A percentile compares a stretch with the other conserved stretches of the same genome.
Evolutionary conservation across 2,797 vertebrate genomes (phyloP).

Genomic region (Premnoplex brunnescens): DNA sequence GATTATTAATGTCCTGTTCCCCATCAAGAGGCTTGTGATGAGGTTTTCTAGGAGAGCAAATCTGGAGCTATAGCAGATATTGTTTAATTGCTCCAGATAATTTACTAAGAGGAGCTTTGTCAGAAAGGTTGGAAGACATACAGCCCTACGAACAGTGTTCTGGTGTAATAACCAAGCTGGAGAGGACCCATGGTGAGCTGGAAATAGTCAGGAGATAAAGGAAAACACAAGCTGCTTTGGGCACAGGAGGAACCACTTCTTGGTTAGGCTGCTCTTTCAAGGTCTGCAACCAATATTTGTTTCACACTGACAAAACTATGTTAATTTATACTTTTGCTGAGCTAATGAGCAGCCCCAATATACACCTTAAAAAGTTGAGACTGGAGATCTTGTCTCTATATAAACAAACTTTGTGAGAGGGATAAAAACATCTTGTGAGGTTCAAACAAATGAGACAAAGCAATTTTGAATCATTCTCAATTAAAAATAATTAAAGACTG

Average conservation of each 20-base stretch:
- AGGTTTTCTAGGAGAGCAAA: neutral
- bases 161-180: neutral
- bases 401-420: neutral
- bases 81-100: neutral
- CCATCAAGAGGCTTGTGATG: neutral
- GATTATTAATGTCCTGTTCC: neutral
- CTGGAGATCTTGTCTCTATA: neutral
- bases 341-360: neutral
- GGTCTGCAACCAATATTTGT: neutral
- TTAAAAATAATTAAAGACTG: constrained; percentile 37
- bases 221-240: neutral
- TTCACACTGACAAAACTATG: neutral
- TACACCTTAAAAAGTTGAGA: neutral
- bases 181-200: neutral
- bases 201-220: neutral
- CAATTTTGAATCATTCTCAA: constrained; percentile 3
- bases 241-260: neutral
- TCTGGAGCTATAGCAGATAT: neutral
- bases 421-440: neutral
- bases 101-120: neutral
- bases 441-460: constrained; percentile 14
- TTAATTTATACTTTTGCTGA: neutral
- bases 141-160: neutral
- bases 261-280: neutral
- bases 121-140: neutral